phyloP scores from a whole-genome alignment of 1,140 invertebrate species.

The Plodia interpunctella region DNA sequence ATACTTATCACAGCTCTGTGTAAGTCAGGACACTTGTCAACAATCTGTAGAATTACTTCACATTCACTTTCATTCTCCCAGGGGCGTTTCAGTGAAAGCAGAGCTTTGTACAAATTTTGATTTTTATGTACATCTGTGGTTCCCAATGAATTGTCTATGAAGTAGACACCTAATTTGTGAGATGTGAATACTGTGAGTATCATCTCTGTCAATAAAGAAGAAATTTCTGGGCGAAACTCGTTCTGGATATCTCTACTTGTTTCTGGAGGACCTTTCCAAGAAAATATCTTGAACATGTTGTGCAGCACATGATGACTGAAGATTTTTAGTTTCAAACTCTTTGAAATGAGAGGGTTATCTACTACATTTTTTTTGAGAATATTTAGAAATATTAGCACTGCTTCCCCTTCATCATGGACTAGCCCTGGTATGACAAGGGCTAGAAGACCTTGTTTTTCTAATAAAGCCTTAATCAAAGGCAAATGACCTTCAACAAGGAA shows the following conservation, averaged over 20 bases:
- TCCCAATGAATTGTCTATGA: conserved; percentile 80
- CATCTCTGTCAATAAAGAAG: conserved; percentile 80
- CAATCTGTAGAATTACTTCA: conserved; percentile 81
- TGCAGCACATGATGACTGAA: conserved; percentile 83
- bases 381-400: conserved; percentile 81
- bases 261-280: conserved; percentile 84
- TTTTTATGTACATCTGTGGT: conserved; percentile 79
- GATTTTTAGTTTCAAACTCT: conserved; percentile 84
- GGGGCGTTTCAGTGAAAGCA: conserved; percentile 80
- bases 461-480: conserved; percentile 79
- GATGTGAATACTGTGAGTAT: conserved; percentile 83
- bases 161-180: conserved; percentile 83
- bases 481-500: conserved; percentile 84
- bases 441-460: conserved; percentile 83
- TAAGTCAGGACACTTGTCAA: conserved; percentile 84
- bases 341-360: conserved; percentile 81
- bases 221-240: conserved; percentile 78
- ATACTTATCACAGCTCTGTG: conserved; percentile 79
- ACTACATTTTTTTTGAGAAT: conserved; percentile 83
- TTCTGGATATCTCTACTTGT: conserved; percentile 47
- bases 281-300: conserved; percentile 83
- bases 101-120: conserved; percentile 79
- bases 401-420: conserved; percentile 81
- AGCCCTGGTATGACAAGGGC: conserved; percentile 81
- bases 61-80: conserved; percentile 81